Base-by-base conservation (phyloP, 2,113 vertebrate genomes). In the human region DNA sequence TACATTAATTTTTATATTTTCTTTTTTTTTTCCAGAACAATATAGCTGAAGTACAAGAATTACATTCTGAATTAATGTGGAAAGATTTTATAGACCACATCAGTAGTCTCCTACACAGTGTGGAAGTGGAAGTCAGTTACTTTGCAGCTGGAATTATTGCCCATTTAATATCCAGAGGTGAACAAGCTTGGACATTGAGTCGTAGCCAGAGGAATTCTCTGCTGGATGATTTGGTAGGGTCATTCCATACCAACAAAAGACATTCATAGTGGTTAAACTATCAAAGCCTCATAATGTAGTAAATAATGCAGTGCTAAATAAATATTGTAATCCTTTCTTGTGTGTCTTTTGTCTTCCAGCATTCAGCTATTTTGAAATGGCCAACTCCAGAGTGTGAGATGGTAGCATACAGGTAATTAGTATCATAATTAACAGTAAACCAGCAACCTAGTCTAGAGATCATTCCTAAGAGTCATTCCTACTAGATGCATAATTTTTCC, bases 51-150 rank as follows among this genome's bases (percentile, higher is more conserved):
- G 99, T 99, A 50, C 99, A 99, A 95, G 99, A 99, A 93, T 99
- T 99, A 81, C 99, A 99, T 78, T 99, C 99, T 45, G 99, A 99
- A 94, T 98, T 99, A 91, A 99, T 99, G 99, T 99, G 99, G 98
- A 99, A 99, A 97, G 98, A 99, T 80, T 99, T 99, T 92, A 99
- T 99, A 98, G 99, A 99, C 97, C 99, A 99, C 98, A 99, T 99
- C 98, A 99, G 99, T 90, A 99, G 98, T 78, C 98, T 99, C 92
- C 97, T 99, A 93, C 99, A 99, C 98, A 99, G 99, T 86, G 98
- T 99, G 10, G 99, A 99, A 98, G 99, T 99, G 95, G 99, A 99
- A 98, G 99, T 99, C 96, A 99, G 99, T 98, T 99, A 99, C 98
- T 99, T 99, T 68, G 99, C 99, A 4, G 99, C 99, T 52, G 99